Evolutionary conservation across 2,797 vertebrate species (phyloP), one percentile per base, ranked within the genome.

Genomic region (Mus caroli): DNA sequence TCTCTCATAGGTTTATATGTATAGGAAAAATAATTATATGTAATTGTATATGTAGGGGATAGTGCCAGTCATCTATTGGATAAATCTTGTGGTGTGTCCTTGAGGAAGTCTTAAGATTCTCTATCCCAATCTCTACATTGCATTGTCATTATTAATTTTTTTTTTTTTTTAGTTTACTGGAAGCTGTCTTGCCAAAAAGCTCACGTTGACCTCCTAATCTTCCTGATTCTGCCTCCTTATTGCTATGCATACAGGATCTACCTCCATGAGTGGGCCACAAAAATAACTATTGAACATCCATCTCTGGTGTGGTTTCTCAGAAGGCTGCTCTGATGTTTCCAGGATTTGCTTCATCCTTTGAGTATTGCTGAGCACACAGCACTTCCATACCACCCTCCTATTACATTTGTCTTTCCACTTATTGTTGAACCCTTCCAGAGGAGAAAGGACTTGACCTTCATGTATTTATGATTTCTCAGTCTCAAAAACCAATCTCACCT

Each of bases 391-490:
- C 1, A 1, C 15, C 8, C 14, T 50, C 37, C 2, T 11, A n/a
- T 19, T 17, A 34, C 1, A 37, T 76, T 75, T 64, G 5, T 52
- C 24, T 71, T 26, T 60, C 28, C 12, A 9, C 34, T 34, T 37
- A 31, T 79, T 43, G 69, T 54, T 50, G 50, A 91, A 24, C 0
- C 20, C 1, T 95, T 91, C 26, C 24, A 40, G 71, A 90, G 24
- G 56, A 88, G 31, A 43, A 90, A 56, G 20, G n/a, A 43, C n/a
- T 85, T 93, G 8, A 87, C 28, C 60, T 83, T 95, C 64, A 90
- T 58, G 22, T 60, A 46, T 34, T 84, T 90, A 31, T n/a, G 46
- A 73, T 73, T 89, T 94, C 17, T 52, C 37, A 71, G 24, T 80
- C 31, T 84, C 24, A 84, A 62, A 80, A 90, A 80, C 52, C 26